Percentiles rank a stretch among this genome's conserved stretches.
Evolutionary conservation across 2,113 vertebrate species (phyloP).

Genomic region (Garra rufa): DNA sequence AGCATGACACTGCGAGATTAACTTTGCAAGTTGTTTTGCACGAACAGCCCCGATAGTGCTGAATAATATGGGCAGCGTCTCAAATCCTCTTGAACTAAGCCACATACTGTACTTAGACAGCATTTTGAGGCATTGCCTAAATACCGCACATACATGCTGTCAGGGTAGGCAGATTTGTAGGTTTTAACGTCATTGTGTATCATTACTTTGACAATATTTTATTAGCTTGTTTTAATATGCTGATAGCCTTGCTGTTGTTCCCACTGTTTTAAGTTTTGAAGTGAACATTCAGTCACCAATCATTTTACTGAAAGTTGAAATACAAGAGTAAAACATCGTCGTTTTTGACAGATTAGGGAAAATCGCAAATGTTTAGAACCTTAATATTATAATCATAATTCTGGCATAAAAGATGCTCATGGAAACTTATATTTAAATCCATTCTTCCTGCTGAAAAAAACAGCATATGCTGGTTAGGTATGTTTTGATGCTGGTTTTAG

Average conservation of each 20-base stretch:
- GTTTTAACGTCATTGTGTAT: not conserved
- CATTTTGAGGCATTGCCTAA: not conserved
- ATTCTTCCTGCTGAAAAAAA: too few species aligned
- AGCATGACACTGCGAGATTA: not conserved
- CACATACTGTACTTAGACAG: not conserved
- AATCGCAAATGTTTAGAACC: not conserved
- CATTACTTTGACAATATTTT: not conserved
- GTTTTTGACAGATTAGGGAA: not conserved
- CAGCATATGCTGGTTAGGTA: too few species aligned
- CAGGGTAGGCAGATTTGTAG: not conserved
- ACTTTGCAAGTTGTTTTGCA: not conserved
- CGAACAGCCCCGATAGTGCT: not conserved
- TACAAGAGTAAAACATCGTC: not conserved
- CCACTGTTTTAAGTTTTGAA: not conserved
- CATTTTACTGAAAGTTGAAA: not conserved
- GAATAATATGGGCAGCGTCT: not conserved
- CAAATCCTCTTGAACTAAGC: not conserved
- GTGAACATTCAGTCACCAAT: not conserved
- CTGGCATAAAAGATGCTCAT: not conserved
- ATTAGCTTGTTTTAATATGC: not conserved
- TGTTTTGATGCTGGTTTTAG: too few species aligned
- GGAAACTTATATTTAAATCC: not conserved
- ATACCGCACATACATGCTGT: not conserved
- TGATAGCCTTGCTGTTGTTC: not conserved
- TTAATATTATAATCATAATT: not conserved